These are phyloP conservation scores for Dufourea novaeangliae DNA, from an alignment of 1,140 invertebrate genomes.

Conservation along the genomic window DNA sequence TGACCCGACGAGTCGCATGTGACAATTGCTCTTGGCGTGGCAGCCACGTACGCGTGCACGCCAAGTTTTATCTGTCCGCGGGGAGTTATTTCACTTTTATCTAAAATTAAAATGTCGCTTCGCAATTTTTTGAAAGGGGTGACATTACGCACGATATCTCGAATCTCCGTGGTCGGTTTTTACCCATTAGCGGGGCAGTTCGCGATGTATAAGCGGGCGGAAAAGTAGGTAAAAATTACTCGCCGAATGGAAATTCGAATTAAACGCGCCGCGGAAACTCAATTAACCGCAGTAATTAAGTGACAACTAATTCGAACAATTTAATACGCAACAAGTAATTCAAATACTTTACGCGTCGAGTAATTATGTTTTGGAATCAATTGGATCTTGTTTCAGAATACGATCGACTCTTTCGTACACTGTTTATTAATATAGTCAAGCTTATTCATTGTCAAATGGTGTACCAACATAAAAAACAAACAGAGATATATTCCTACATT, in stretches of 20 bases:
- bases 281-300: constrained; percentile 7
- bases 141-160: constrained; percentile 24
- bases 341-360: background rate
- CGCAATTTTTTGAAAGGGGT: constrained; percentile 13
- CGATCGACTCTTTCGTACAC: background rate
- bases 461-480: too few species aligned
- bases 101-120: constrained; percentile 62
- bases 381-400: background rate
- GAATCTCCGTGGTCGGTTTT: constrained; percentile 40
- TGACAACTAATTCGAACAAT: constrained; percentile 11
- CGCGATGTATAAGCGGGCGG: constrained; percentile 3
- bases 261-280: background rate
- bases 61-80: constrained; percentile 27
- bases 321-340: background rate
- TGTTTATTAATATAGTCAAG: background rate
- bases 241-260: constrained; percentile 19
- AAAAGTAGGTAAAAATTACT: constrained; percentile 1
- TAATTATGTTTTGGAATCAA: background rate
- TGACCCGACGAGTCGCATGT: background rate
- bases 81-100: constrained; percentile 56
- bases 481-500: too few species aligned
- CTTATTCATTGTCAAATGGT: too few species aligned
- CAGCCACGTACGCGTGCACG: background rate
- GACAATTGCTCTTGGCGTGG: constrained; percentile 21
- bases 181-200: constrained; percentile 27